Evolutionary conservation across 2,888 invertebrate genomes (phyloP).

Genomic region (Oasisia sp.): DNA sequence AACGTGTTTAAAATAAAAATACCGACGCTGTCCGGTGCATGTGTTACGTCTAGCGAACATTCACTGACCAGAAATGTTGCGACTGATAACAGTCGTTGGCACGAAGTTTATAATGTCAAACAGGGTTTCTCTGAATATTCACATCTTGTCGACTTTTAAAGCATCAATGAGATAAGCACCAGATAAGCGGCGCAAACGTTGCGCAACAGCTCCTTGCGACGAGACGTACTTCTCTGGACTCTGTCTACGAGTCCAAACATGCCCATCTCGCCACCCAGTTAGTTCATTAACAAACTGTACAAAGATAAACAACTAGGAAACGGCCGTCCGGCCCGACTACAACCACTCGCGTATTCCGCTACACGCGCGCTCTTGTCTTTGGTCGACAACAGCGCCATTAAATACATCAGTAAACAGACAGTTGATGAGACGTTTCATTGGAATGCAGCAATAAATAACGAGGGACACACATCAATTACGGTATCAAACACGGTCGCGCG

Average conservation of each 20-base stretch:
- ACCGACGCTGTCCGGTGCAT: no score
- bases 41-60: neutral
- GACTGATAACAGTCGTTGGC: neutral
- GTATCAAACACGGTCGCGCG: neutral
- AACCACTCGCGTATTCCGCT: neutral
- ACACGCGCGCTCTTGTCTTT: neutral
- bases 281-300: neutral
- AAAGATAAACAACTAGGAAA: conserved; percentile 10
- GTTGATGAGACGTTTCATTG: neutral
- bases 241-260: neutral
- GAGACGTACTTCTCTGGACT: neutral
- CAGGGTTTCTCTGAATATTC: neutral
- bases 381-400: conserved; percentile 17
- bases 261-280: neutral
- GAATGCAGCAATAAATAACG: conserved; percentile 17
- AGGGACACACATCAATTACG: neutral
- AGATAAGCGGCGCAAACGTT: neutral
- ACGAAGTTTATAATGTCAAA: neutral
- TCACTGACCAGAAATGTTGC: neutral
- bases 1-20: neutral
- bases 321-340: neutral
- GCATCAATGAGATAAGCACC: conserved; percentile 5
- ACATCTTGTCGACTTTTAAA: neutral
- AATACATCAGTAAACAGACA: conserved; percentile 9
- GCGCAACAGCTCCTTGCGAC: neutral